A percentile compares a stretch with the other conserved stretches of the same genome.
Conservation (phyloP, 2,797 vertebrate genomes). For the Dendrocincla fuliginosa region DNA sequence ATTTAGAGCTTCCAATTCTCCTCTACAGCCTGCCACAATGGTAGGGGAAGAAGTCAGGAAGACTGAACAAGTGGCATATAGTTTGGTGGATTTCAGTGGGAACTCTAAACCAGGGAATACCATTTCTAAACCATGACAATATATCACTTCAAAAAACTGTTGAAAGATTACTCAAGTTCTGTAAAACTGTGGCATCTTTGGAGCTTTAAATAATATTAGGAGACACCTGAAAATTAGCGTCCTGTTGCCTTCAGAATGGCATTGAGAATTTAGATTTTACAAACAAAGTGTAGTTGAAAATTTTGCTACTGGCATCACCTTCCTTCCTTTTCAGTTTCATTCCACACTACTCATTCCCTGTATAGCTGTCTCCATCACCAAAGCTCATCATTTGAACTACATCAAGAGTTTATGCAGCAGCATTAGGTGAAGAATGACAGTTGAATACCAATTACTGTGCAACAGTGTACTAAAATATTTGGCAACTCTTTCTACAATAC, state of each 20-base stretch:
- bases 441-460: background rate
- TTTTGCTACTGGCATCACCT: background rate
- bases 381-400: background rate
- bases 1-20: background rate
- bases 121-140: background rate
- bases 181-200: background rate
- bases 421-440: background rate
- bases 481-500: background rate
- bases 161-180: background rate
- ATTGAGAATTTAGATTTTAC: background rate
- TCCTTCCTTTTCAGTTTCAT: background rate
- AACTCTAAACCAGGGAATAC: background rate
- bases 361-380: background rate
- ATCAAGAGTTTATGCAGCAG: background rate
- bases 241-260: background rate
- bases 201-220: background rate
- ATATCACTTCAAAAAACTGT: background rate
- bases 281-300: background rate
- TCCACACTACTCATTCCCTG: background rate
- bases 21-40: rapidly evolving
- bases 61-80: background rate
- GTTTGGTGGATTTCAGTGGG: background rate
- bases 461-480: background rate
- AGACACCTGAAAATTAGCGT: background rate
- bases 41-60: background rate